These are phyloP conservation scores for Apoda limacodes DNA, from an alignment of 2,888 invertebrate species.

Conservation along the genomic window DNA sequence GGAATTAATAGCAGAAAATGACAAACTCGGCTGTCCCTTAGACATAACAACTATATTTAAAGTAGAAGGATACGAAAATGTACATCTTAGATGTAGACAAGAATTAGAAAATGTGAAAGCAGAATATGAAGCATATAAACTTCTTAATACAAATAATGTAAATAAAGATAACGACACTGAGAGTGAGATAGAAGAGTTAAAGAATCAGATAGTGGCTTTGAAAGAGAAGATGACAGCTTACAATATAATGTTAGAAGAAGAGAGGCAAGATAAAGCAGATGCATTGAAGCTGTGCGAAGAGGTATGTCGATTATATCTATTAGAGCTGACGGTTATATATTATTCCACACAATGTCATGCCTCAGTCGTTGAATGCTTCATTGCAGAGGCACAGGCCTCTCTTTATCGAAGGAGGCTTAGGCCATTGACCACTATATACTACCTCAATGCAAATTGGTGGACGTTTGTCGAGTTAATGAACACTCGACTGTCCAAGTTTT, in stretches of 20 bases:
- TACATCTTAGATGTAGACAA: conserved; percentile 72
- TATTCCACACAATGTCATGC: no score
- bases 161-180: conserved; percentile 34
- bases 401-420: no score
- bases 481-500: no score
- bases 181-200: conserved; percentile 38
- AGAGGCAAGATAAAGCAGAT: conserved; percentile 72
- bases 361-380: no score
- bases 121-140: conserved; percentile 77
- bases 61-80: conserved; percentile 43
- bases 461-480: no score
- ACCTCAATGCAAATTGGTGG: no score
- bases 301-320: no score
- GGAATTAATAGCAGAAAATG: conserved; percentile 70
- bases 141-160: conserved; percentile 36
- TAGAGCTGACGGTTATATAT: no score
- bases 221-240: conserved; percentile 75
- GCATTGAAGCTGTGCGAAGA: conserved; percentile 69
- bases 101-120: conserved; percentile 72
- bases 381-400: no score
- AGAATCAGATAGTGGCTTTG: conserved; percentile 72
- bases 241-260: conserved; percentile 72
- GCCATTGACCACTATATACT: no score
- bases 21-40: conserved; percentile 69
- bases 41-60: conserved; percentile 69